These are phyloP conservation scores for Erinaceus europaeus DNA, from an alignment of 2,113 vertebrate species.

Conservation along the genomic window DNA sequence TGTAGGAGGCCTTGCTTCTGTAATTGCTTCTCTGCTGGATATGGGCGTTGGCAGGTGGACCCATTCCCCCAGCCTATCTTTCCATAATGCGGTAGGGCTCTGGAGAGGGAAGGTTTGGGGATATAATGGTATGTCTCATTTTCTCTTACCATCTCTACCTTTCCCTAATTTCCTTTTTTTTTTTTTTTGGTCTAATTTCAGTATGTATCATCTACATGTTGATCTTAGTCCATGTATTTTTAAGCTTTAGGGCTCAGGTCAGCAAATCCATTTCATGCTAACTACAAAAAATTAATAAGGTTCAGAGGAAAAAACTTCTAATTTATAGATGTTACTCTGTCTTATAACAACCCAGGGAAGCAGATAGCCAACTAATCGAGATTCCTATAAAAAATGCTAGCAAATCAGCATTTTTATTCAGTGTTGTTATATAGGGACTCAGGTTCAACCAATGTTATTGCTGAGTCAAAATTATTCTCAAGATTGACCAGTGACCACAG, in stretches of 20 bases:
- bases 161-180: too few species aligned
- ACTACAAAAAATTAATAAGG: not conserved
- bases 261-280: constrained; percentile 18
- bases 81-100: too few species aligned
- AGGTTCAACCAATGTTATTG: not conserved
- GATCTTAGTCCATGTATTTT: constrained; percentile 25
- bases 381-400: constrained; percentile 19
- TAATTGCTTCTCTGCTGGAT: too few species aligned
- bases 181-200: not conserved
- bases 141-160: too few species aligned
- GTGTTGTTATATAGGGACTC: constrained; percentile 22
- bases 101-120: too few species aligned
- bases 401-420: constrained; percentile 32
- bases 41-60: too few species aligned
- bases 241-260: not conserved
- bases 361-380: constrained; percentile 32
- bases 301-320: not conserved
- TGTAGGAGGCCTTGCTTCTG: too few species aligned
- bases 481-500: not conserved
- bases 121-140: too few species aligned
- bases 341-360: not conserved
- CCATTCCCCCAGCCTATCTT: too few species aligned
- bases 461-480: not conserved
- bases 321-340: not conserved
- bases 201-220: not conserved